A percentile compares a stretch with the other conserved stretches of the same genome.
Evolutionary conservation across 2,797 vertebrate genomes (phyloP).

Genomic region (Falco berigora): DNA sequence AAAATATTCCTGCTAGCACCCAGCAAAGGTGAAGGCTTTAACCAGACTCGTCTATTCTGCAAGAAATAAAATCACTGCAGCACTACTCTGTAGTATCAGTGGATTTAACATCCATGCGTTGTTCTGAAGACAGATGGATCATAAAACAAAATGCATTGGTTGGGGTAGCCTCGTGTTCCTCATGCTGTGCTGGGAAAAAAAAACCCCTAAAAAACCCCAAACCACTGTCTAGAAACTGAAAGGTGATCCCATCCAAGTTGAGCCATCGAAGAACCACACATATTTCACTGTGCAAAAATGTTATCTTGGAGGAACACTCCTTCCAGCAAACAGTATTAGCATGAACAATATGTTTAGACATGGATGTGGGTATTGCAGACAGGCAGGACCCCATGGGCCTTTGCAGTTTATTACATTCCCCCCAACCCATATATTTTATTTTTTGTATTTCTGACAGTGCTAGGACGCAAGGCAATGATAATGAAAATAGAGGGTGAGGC

Average conservation of each 20-base stretch:
- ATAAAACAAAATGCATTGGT: background rate
- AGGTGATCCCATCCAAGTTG: background rate
- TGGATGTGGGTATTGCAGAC: background rate
- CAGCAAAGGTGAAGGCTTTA: background rate
- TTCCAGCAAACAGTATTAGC: constrained; percentile 21
- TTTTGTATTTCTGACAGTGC: background rate
- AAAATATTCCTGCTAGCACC: background rate
- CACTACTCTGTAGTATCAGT: background rate
- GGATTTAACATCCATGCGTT: background rate
- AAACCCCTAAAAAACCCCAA: background rate
- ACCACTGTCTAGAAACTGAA: background rate
- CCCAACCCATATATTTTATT: background rate
- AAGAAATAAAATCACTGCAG: background rate
- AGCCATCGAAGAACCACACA: background rate
- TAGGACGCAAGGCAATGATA: background rate
- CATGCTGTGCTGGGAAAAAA: background rate
- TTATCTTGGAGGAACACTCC: constrained; percentile 11
- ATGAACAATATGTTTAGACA: background rate
- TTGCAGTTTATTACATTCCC: background rate
- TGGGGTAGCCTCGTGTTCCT: background rate
- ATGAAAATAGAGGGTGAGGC: background rate
- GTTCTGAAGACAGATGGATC: background rate
- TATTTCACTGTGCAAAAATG: constrained; percentile 15
- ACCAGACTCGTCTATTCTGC: background rate
- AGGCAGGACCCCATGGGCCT: background rate